These are phyloP conservation scores for Crenuchus spilurus DNA, from an alignment of 2,797 vertebrate genomes.

Conservation along the genomic window DNA sequence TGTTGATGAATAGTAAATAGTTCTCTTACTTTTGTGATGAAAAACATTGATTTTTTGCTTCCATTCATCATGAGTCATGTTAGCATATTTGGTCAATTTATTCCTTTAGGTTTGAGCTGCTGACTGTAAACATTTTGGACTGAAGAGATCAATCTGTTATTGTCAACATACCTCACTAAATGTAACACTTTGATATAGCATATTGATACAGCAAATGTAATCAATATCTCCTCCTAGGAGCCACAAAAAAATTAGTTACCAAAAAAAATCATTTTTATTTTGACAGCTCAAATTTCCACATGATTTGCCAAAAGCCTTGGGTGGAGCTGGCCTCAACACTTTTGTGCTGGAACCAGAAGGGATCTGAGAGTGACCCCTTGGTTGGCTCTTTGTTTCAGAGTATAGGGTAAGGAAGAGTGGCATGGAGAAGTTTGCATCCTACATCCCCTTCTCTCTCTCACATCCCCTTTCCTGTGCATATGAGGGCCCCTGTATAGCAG, in stretches of 20 bases:
- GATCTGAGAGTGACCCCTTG: conserved; percentile 32
- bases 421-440: conserved; percentile 46
- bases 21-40: no score
- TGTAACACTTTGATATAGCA: no score
- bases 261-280: not conserved
- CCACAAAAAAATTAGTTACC: not conserved
- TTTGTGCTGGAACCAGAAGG: conserved; percentile 17
- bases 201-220: no score
- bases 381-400: conserved; percentile 67
- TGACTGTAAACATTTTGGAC: no score
- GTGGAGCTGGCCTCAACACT: conserved; percentile 14
- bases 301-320: conserved; percentile 9
- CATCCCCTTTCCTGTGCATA: conserved; percentile 69
- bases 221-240: not conserved
- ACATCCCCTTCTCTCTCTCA: conserved; percentile 78
- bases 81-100: no score
- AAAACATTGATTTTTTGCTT: no score
- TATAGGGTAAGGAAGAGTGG: conserved; percentile 32
- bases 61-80: no score
- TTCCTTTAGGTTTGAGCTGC: no score
- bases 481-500: conserved; percentile 12
- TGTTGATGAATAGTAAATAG: no score
- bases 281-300: not conserved
- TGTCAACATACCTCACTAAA: no score
- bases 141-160: no score